Evolutionary conservation across 2,888 invertebrate genomes (phyloP).

Genomic region (Prosopocoilus inquinatus): DNA sequence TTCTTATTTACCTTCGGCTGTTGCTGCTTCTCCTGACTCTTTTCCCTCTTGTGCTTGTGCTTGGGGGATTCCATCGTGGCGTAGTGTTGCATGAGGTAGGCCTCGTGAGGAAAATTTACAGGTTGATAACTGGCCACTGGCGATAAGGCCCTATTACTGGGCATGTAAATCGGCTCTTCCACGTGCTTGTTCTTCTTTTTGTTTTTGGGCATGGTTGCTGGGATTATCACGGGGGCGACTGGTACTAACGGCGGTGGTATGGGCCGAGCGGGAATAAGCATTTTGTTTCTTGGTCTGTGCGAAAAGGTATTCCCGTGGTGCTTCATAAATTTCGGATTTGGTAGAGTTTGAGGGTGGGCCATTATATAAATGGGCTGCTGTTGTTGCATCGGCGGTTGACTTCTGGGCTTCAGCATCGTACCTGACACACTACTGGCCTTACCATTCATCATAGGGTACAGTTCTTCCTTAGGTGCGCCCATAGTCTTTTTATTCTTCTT

Average conservation of each 20-base stretch:
- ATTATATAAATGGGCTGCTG: constrained; percentile 49
- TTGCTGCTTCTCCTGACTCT: constrained; percentile 47
- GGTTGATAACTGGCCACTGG: constrained; percentile 60
- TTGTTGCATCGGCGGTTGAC: constrained; percentile 31
- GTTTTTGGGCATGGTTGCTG: constrained; percentile 58
- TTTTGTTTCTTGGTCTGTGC: constrained; percentile 55
- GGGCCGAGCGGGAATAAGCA: constrained; percentile 59
- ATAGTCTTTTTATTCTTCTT: constrained; percentile 61
- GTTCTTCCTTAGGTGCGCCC: constrained; percentile 59
- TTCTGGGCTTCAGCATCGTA: constrained; percentile 52
- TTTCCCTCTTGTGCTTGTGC: constrained; percentile 21
- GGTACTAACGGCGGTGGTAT: constrained; percentile 48
- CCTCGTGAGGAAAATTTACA: constrained; percentile 58
- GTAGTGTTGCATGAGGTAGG: constrained; percentile 59
- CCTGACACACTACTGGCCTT: constrained; percentile 47
- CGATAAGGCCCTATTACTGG: constrained; percentile 55
- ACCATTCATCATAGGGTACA: constrained; percentile 57
- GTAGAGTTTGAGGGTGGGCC: constrained; percentile 47
- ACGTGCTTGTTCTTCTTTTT: constrained; percentile 53
- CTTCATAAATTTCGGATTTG: constrained; percentile 52
- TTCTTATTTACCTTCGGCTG: constrained; percentile 57
- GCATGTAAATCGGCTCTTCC: constrained; percentile 62
- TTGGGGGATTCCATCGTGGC: constrained; percentile 52
- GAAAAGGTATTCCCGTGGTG: constrained; percentile 53
- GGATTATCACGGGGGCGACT: constrained; percentile 46